These are phyloP conservation scores for Entomobrya proxima DNA, from an alignment of 2,888 invertebrate species.

Conservation along the genomic window DNA sequence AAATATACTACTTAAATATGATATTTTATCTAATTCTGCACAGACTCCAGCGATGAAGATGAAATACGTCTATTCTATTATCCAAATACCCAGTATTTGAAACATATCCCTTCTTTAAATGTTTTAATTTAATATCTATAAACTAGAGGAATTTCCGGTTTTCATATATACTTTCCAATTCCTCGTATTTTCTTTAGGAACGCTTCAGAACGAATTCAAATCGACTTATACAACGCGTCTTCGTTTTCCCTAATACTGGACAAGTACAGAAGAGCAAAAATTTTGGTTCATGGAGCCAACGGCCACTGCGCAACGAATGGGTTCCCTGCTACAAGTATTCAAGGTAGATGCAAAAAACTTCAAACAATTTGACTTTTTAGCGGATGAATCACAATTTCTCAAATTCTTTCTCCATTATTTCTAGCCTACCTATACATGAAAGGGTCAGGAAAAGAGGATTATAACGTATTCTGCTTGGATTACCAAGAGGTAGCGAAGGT, in stretches of 20 bases:
- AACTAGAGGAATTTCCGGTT: too few relatives aligned
- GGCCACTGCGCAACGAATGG: not conserved
- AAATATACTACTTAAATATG: too few relatives aligned
- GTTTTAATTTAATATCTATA: too few relatives aligned
- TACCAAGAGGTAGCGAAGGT: not conserved
- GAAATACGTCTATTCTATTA: too few relatives aligned
- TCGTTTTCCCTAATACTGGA: not conserved
- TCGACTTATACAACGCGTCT: not conserved
- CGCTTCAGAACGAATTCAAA: not conserved
- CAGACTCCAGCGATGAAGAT: too few relatives aligned
- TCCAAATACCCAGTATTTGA: too few relatives aligned
- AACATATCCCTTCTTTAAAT: too few relatives aligned
- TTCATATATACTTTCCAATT: not conserved
- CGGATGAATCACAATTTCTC: not conserved
- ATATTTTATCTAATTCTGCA: too few relatives aligned
- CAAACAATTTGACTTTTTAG: not conserved
- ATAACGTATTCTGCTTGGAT: constrained; percentile 17
- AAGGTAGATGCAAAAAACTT: not conserved
- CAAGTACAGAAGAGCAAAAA: not conserved
- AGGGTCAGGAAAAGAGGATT: constrained; percentile 7
- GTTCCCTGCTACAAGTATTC: not conserved
- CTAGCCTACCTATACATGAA: not conserved
- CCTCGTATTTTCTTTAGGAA: constrained; percentile 14
- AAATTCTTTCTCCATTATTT: not conserved
- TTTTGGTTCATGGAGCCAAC: constrained; percentile 5